These are phyloP conservation scores for Acanthochromis polyacanthus DNA, from an alignment of 2,113 vertebrate species.

Conservation along the genomic window DNA sequence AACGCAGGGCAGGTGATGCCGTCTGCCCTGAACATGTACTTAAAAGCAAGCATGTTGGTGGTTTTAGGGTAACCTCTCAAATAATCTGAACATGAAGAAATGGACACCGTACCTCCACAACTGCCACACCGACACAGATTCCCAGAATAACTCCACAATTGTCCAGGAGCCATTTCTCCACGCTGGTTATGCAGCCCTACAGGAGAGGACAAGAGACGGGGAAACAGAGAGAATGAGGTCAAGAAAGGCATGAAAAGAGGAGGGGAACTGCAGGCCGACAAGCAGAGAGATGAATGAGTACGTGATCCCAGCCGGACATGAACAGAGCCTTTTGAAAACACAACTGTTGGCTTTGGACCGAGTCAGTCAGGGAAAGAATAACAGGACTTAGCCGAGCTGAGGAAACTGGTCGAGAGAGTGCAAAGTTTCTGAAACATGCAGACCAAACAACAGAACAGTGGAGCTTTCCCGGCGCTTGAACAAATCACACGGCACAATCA, in stretches of 20 bases:
- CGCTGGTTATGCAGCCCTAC: slow-evolving; percentile 89
- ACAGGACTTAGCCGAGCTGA: slow-evolving; percentile 53
- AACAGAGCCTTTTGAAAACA: slow-evolving; percentile 71
- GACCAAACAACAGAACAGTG: slow-evolving; percentile 58
- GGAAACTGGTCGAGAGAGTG: slow-evolving; percentile 3
- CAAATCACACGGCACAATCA: slow-evolving; percentile 44
- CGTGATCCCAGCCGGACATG: slow-evolving; percentile 62
- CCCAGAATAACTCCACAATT: slow-evolving; percentile 93
- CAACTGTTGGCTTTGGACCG: slow-evolving; percentile 66
- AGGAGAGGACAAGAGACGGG: slow-evolving; percentile 34
- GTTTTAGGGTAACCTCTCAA: not conserved
- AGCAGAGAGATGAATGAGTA: slow-evolving; percentile 49
- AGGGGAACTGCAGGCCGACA: not conserved
- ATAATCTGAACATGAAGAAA: slow-evolving; percentile 17
- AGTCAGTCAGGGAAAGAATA: slow-evolving; percentile 64
- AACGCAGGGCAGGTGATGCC: not conserved
- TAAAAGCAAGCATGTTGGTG: slow-evolving; percentile 3
- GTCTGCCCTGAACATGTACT: not conserved
- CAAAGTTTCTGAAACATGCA: slow-evolving; percentile 49
- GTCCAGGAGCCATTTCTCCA: slow-evolving; percentile 90
- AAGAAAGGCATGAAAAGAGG: slow-evolving; percentile 16
- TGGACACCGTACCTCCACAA: slow-evolving; percentile 88
- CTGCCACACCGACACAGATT: slow-evolving; percentile 88
- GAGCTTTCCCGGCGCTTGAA: slow-evolving; percentile 45
- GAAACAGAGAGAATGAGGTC: slow-evolving; percentile 11